Evolutionary conservation across 2,113 vertebrate genomes (phyloP).

Genomic region (Zosterops borbonicus): DNA sequence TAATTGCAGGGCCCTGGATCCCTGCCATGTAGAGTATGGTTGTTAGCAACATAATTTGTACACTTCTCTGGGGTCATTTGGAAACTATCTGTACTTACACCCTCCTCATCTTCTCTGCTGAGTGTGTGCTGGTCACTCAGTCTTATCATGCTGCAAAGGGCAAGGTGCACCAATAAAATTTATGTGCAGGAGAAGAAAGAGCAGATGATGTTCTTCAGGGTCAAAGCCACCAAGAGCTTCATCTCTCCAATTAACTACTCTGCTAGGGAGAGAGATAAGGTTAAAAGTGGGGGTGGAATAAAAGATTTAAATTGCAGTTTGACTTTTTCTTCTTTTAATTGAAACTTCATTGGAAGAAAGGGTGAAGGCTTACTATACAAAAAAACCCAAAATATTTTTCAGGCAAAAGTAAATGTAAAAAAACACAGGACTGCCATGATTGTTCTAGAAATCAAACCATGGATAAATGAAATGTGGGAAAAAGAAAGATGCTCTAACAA

Average conservation of each 20-base stretch:
- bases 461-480: not conserved
- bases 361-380: not conserved
- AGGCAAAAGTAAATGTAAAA: not conserved
- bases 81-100: not conserved
- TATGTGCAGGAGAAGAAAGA: not conserved
- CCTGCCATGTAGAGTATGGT: not conserved
- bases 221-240: not conserved
- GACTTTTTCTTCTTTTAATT: not conserved
- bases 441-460: not conserved
- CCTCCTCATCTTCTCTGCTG: not conserved
- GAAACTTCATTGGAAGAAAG: not conserved
- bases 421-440: not conserved
- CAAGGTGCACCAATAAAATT: not conserved
- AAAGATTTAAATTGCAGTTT: not conserved
- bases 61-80: not conserved
- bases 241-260: not conserved
- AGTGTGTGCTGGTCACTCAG: not conserved
- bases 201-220: not conserved
- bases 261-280: not conserved
- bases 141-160: not conserved
- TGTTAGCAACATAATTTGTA: not conserved
- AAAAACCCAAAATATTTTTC: not conserved
- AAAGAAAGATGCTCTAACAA: not conserved
- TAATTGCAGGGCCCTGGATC: slow-evolving; percentile 12
- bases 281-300: not conserved